Evolutionary conservation across 2,113 vertebrate species (phyloP), one percentile per base, ranked within the genome.

Genomic region (Melanerpes aurifrons): DNA sequence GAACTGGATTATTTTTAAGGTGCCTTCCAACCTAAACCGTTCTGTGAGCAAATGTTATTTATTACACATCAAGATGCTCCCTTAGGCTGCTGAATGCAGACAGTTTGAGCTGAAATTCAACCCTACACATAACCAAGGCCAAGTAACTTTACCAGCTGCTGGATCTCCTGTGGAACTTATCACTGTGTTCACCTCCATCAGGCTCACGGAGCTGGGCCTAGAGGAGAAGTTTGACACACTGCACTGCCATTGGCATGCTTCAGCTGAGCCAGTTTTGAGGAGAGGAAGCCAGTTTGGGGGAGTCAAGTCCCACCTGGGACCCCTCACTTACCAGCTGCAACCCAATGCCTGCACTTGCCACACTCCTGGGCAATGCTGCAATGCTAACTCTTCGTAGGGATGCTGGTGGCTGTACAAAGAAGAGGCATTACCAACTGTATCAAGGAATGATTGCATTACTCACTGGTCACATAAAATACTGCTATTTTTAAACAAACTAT

Each of bases 351-450:
- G 96, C 94, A 72, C 92, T 97, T 90, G 97, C 98, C 70, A 87
- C 88, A 37, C 97, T 98, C 92, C 98, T 98, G 31, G 99, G 98
- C 62, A 99, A 96, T 4, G 98, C 62, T 19, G 98, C 98, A 92
- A 99, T 98, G 96, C 98, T 99, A 82, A 99, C 98, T 92, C 99
- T 98, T 71, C 99, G 93, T 32, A 97, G 97, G 57, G 97, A 82
- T 37, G 98, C 92, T 0, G 98, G 95, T 1, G 98, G 96, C 98
- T 99, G n/a, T 1, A 67, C 53, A 89, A 92, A 94, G 16, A 84
- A 96, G 72, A 97, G 81, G 82, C 32, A 68, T 93, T 93, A 87
- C 82, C 88, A 68, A 79, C 81, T 85, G 86, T 71, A 81, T 20
- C 89, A 86, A 75, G 84, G 82, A 77, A 84, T 28, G 35, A 56